Evolutionary conservation across 1,140 invertebrate genomes (phyloP), one percentile per base, ranked within the genome.

Genomic region (Megalonaias nervosa): DNA sequence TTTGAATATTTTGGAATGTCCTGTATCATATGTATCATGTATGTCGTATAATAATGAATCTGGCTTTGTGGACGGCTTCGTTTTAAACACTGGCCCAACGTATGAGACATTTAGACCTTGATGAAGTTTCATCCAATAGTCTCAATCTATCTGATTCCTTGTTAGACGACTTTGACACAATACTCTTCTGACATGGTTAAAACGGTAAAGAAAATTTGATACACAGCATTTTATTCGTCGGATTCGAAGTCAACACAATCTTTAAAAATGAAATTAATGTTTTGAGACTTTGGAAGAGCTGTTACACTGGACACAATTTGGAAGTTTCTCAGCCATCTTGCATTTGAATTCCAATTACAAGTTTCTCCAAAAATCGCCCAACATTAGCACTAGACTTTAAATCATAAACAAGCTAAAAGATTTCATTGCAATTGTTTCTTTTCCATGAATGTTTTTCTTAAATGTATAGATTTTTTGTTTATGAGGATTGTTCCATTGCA

Each of bases 401-500:
- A 15, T 38, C 2, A n/a, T 48, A 68, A 56, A 75, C 55, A 23
- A 61, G 31, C 26, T 58, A 31, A 65, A 67, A 76, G 75, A 60
- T 60, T 66, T 74, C 58, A 1, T 2, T 16, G 11, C 31, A 17
- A 19, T 21, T 59, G 3, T 31, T n/a, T 17, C 12, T 58, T 55
- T 21, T 38, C 6, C 71, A 62, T 67, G 31, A n/a, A 74, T 38
- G 38, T n/a, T 13, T 48, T 71, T 71, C 14, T n/a, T 19, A 59
- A 58, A 61, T 11, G 26, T 31, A 48, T 21, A 79, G 48, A 23
- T 74, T 31, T n/a, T 64, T 38, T 70, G 19, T 62, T 79, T 79
- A 17, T 70, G 31, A 38, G 77, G 77, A 15, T 71, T 57, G 19
- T 75, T 80, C 77, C 69, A 75, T 66, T 71, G 48, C 78, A 75